A percentile compares a stretch with the other conserved stretches of the same genome.
phyloP scores from a whole-genome alignment of 2,797 vertebrate genomes.

The Phaenicophaeus curvirostris region DNA sequence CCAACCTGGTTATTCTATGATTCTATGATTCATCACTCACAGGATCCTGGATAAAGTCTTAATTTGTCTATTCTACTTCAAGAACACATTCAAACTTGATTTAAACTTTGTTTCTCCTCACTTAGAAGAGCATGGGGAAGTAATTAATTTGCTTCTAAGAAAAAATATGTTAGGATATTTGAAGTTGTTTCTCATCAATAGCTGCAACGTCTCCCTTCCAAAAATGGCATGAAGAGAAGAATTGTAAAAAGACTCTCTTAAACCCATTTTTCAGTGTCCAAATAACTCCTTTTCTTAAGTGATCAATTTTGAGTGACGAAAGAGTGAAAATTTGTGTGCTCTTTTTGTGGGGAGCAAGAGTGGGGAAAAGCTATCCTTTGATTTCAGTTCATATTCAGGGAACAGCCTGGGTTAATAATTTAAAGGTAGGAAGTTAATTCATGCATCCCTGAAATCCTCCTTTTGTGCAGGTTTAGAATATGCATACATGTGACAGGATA shows the following conservation, averaged over 20 bases:
- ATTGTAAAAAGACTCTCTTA: background rate
- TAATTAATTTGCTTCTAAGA: background rate
- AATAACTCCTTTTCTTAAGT: background rate
- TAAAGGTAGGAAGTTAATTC: conserved; percentile 70
- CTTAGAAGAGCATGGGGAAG: background rate
- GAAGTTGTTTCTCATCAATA: background rate
- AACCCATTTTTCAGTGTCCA: background rate
- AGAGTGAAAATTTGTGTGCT: background rate
- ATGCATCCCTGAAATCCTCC: conserved; percentile 66
- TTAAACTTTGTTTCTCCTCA: background rate
- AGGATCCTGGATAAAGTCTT: background rate
- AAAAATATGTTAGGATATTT: background rate
- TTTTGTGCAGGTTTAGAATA: conserved; percentile 69
- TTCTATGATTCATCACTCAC: no score
- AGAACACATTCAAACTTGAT: background rate
- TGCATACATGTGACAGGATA: conserved; percentile 71
- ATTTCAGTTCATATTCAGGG: conserved; percentile 48
- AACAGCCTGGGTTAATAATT: conserved; percentile 64
- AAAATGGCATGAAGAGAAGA: background rate
- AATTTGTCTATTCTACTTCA: background rate
- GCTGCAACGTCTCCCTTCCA: background rate
- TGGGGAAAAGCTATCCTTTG: conserved; percentile 24
- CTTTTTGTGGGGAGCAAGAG: background rate
- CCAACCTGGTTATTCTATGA: no score
- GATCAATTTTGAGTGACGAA: background rate